phyloP scores from a whole-genome alignment of 2,113 vertebrate species.

The Microtus pennsylvanicus region DNA sequence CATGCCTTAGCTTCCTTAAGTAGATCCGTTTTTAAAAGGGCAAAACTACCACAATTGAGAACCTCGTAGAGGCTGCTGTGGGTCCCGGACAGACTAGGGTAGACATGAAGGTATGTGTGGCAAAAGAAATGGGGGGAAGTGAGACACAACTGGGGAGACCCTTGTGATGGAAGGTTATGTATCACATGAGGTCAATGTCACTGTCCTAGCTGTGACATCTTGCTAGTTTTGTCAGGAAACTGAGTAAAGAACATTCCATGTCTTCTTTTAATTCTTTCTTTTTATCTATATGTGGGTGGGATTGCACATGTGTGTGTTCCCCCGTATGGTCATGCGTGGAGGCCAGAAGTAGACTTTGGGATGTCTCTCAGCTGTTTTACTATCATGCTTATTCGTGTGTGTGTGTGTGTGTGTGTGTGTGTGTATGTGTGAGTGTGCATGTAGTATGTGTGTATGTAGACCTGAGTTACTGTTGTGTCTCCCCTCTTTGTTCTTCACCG shows the following conservation, averaged over 20 bases:
- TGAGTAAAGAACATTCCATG: not conserved
- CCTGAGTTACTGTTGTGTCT: not conserved
- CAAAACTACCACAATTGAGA: not conserved
- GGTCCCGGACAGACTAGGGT: not conserved
- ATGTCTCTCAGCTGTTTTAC: not conserved
- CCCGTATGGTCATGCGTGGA: not conserved
- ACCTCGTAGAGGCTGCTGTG: not conserved
- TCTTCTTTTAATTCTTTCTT: not conserved
- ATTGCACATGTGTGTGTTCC: not conserved
- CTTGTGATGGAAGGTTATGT: not conserved
- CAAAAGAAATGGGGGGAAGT: fast-evolving
- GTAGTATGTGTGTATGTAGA: not conserved
- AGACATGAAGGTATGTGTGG: not conserved
- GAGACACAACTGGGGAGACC: fast-evolving
- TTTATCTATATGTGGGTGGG: not conserved
- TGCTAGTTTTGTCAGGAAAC: not conserved
- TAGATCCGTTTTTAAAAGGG: not conserved
- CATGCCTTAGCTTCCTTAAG: not conserved
- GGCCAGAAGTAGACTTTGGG: not conserved
- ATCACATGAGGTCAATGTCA: not conserved
- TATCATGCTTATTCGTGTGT: not conserved
- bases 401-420: not conserved
- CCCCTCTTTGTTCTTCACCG: not conserved
- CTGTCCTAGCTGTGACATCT: not conserved
- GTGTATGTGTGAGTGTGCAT: not conserved